Conservation (phyloP, 2,888 invertebrate genomes). For the Celastrina argiolus region DNA sequence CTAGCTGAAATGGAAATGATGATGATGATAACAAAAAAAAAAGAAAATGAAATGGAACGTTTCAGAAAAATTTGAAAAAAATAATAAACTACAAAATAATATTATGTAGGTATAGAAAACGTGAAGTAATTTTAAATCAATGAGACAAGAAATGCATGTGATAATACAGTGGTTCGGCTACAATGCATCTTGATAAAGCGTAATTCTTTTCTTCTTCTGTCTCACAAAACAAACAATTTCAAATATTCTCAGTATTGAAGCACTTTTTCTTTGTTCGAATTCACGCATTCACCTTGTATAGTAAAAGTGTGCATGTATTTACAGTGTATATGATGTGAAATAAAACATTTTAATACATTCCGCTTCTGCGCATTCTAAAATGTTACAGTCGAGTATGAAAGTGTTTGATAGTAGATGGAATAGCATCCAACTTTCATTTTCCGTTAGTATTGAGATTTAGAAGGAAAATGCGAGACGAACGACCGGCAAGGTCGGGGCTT, state of each 20-base stretch:
- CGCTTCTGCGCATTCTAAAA: not conserved
- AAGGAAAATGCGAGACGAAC: conserved; percentile 47
- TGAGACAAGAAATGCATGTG: not conserved
- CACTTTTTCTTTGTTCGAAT: conserved; percentile 8
- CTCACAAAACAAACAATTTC: not conserved
- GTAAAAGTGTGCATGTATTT: conserved; percentile 10
- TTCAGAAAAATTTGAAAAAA: too few species aligned
- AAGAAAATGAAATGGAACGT: too few species aligned
- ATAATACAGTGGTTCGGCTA: not conserved
- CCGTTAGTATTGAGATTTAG: conserved; percentile 12
- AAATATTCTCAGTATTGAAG: conserved; percentile 6
- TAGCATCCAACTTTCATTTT: conserved; percentile 11
- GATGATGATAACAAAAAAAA: too few species aligned
- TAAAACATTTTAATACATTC: not conserved
- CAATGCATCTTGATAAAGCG: not conserved
- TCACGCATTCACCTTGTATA: conserved; percentile 15
- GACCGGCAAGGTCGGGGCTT: conserved; percentile 63
- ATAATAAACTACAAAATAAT: too few species aligned
- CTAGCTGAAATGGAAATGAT: too few species aligned
- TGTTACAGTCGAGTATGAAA: not conserved
- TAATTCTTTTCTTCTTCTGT: not conserved
- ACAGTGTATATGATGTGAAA: not conserved
- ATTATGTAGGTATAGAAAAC: not conserved
- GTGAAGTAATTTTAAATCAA: not conserved
- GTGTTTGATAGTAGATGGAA: not conserved